These are phyloP conservation scores for Malthinus flaveolus DNA, from an alignment of 2,888 invertebrate species.

Conservation along the genomic window DNA sequence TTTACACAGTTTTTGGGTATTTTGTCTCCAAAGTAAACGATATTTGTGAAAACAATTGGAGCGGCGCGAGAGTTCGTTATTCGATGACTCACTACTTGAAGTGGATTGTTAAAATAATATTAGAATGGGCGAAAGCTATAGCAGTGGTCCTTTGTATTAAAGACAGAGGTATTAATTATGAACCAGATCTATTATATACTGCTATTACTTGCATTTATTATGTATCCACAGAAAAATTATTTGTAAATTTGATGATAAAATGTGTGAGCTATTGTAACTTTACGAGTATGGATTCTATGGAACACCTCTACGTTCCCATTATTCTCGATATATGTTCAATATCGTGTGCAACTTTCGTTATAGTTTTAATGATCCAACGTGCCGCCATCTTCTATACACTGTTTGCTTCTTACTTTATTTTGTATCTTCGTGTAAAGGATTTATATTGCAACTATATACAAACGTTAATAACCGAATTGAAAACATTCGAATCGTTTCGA, in stretches of 20 bases:
- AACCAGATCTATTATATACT: constrained; percentile 66
- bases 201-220: constrained; percentile 69
- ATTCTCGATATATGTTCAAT: constrained; percentile 63
- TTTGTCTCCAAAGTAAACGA: constrained; percentile 48
- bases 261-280: constrained; percentile 60
- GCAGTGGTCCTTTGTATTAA: constrained; percentile 63
- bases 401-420: constrained; percentile 46
- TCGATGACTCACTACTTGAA: constrained; percentile 34
- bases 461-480: constrained; percentile 42
- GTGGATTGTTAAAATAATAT: constrained; percentile 63
- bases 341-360: constrained; percentile 38
- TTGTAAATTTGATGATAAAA: constrained; percentile 64
- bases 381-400: constrained; percentile 40
- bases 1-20: constrained; percentile 51
- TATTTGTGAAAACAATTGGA: constrained; percentile 39
- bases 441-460: constrained; percentile 47
- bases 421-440: constrained; percentile 50
- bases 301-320: constrained; percentile 69
- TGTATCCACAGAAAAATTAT: constrained; percentile 70
- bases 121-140: constrained; percentile 79
- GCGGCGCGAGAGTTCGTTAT: constrained; percentile 5
- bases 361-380: constrained; percentile 31
- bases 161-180: constrained; percentile 72
- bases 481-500: constrained; percentile 46
- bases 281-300: constrained; percentile 69